Base-by-base conservation (phyloP, 30 jellyfish, hydroid and myxozoan genomes). In the Phacellophora camtschatica region DNA sequence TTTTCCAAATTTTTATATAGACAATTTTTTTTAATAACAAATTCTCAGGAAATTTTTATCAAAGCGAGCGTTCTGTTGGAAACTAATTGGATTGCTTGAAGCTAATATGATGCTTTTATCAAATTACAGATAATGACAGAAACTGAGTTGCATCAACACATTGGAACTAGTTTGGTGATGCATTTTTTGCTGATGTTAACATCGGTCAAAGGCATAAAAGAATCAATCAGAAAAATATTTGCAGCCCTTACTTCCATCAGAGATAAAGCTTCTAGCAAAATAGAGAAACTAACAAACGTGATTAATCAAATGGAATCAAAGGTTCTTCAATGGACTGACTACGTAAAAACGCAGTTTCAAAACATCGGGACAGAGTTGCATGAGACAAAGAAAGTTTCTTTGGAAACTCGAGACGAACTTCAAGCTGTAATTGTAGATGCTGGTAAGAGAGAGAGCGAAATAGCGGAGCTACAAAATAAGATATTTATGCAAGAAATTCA, bases 241-340 rank as follows among this genome's bases (percentile, higher is more conserved):
- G 24, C 64, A 1, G 57, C 25, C 24, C 7, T 74, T 4, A 11
- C 65, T 4, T 5, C 32, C 5, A 5, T 74, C 34, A 74, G 39
- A 39, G 36, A 54, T 24, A 77, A 74, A 3, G 32, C 37, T 15
- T 53, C 27, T 49, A 4, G 29, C 15, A 35, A 42, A 25, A 27
- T 56, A 0, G 63, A 36, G 25, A 31, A 41, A 16, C 76, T 53
- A 23, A 6, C 29, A 13, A 20, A 0, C 28, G 55, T 74, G 46
- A 37, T 37, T 22, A 8, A 37, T 8, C 67, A 74, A n/a, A 53
- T 74, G 6, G 65, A 74, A 35, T 58, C 75, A 8, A 56, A 74
- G 41, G 48, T 74, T 12, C 20, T 74, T 3, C 56, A 56, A 18
- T 74, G 87, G 87, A 74, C 87, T 2, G 75, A 74, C 0, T 74